Evolutionary conservation across 1,140 invertebrate species (phyloP).

Genomic region (Drosophila murphyi): DNA sequence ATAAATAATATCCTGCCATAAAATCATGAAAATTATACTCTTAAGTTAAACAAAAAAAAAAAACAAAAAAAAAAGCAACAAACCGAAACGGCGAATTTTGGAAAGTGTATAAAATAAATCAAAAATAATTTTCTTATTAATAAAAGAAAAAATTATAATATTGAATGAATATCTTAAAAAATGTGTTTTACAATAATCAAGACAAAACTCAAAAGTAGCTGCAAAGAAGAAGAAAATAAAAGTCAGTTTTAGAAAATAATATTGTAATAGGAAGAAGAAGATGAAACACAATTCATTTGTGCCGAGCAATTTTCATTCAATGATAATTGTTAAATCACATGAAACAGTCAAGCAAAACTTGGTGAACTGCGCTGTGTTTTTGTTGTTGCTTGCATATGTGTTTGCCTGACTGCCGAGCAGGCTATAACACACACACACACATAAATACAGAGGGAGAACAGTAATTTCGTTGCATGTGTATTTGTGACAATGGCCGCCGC

Average conservation of each 20-base stretch:
- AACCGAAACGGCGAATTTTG: neutral
- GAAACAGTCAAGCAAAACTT: constrained; percentile 53
- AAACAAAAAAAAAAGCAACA: neutral
- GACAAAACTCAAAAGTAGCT: neutral
- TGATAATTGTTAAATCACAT: constrained; percentile 72
- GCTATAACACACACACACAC: constrained; percentile 35
- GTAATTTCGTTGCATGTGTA: constrained; percentile 9
- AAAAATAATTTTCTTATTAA: neutral
- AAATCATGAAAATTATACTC: neutral
- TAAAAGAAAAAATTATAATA: neutral
- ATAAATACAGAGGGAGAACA: constrained; percentile 1
- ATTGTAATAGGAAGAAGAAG: neutral
- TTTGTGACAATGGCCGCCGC: constrained; percentile 67
- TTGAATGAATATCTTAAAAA: neutral
- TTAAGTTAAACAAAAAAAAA: neutral
- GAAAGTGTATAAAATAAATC: constrained; percentile 2
- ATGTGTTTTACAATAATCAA: neutral
- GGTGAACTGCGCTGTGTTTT: constrained; percentile 48
- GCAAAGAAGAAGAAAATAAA: constrained; percentile 2
- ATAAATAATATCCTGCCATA: neutral
- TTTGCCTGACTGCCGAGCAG: neutral
- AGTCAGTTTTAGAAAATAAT: constrained; percentile 4
- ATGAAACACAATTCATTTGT: constrained; percentile 66
- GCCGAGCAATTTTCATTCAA: constrained; percentile 53
- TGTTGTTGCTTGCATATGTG: neutral